Conservation (phyloP, 2,888 invertebrate species). For the Gari tellinella region DNA sequence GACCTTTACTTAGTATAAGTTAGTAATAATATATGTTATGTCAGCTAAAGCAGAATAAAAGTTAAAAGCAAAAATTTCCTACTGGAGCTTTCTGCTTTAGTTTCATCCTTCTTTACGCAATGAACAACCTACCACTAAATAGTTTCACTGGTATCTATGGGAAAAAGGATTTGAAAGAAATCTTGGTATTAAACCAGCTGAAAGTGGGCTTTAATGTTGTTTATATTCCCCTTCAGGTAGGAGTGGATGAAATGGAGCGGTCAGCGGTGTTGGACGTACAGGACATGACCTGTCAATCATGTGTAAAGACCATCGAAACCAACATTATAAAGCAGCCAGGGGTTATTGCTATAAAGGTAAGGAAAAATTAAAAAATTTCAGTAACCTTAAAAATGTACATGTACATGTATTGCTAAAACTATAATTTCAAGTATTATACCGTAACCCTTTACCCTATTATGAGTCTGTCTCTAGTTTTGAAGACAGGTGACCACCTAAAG, state of each 20-base stretch:
- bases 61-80: too few species aligned
- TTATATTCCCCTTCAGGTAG: conserved; percentile 18
- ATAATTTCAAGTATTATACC: neutral
- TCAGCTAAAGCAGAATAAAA: too few species aligned
- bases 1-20: too few species aligned
- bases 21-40: too few species aligned
- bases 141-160: too few species aligned
- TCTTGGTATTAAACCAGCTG: neutral
- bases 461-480: too few species aligned
- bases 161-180: too few species aligned
- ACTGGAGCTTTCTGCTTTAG: too few species aligned
- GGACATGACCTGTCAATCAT: conserved; percentile 97
- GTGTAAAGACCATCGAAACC: conserved; percentile 87
- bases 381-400: neutral
- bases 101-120: too few species aligned
- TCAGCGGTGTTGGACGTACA: conserved; percentile 63
- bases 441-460: neutral
- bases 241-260: conserved; percentile 60
- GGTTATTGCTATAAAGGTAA: conserved; percentile 77
- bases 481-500: too few species aligned
- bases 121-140: too few species aligned
- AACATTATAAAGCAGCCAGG: conserved; percentile 67
- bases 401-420: neutral
- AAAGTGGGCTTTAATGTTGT: neutral
- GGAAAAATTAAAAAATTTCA: neutral